Evolutionary conservation across 2,113 vertebrate species (phyloP).

Genomic region (Callospermophilus lateralis): DNA sequence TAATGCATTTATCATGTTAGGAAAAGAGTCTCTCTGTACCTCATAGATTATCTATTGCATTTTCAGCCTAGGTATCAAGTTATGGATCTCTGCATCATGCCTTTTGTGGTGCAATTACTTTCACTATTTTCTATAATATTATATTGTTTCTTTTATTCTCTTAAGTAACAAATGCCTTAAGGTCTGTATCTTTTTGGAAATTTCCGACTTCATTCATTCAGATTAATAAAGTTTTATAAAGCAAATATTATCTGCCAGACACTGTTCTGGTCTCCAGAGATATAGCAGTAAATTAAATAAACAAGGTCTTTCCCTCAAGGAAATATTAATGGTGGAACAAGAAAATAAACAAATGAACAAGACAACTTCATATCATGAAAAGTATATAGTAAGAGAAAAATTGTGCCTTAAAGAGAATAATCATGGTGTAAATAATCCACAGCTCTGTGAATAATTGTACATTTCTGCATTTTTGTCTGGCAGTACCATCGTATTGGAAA

Average conservation of each 20-base stretch:
- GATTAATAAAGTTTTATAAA: constrained; percentile 32
- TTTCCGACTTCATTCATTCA: constrained; percentile 19
- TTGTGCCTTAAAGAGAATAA: constrained; percentile 35
- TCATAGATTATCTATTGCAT: not conserved
- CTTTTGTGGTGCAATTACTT: not conserved
- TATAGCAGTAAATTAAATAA: not conserved
- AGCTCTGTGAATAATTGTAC: not conserved
- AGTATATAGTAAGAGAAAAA: not conserved
- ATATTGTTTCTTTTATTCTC: not conserved
- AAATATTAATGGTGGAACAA: not conserved
- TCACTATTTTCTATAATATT: not conserved
- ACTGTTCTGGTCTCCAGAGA: constrained; percentile 4
- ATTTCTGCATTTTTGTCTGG: not conserved
- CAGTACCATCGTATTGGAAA: not conserved
- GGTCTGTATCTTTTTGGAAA: not conserved
- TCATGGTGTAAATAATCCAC: not conserved
- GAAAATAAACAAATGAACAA: constrained; percentile 24
- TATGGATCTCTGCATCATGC: not conserved
- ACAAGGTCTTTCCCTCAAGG: not conserved
- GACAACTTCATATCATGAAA: not conserved
- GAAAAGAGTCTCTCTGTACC: not conserved
- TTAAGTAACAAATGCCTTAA: not conserved
- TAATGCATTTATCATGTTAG: not conserved
- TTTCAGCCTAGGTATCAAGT: not conserved
- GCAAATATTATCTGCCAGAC: not conserved